Evolutionary conservation across 2,888 invertebrate species (phyloP), one percentile per base, ranked within the genome.

Genomic region (Arctia plantaginis): DNA sequence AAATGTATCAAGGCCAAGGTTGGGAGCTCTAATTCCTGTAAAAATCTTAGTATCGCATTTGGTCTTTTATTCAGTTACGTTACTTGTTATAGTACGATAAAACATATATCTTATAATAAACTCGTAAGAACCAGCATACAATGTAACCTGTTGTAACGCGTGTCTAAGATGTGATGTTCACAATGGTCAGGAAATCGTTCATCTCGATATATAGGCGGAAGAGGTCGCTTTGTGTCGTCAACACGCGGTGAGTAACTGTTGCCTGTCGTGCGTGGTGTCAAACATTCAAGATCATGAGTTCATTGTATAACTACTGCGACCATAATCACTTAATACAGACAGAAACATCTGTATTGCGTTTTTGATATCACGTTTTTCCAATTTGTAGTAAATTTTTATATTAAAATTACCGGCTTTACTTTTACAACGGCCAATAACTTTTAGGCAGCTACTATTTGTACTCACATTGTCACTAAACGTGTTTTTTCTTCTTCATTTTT

Each of bases 121-220:
- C 15, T 51, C 23, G 51, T 10, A n/a, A n/a, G 51, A 55, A 15
- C 23, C 23, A 55, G 51, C 13, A 30, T 23, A 44, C 55, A 41
- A 27, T 30, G 39, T 70, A 41, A 44, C 7, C 77, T 74, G 75
- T 75, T 74, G 75, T 77, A 80, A 71, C 74, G 77, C 80, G 80
- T 80, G 77, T 80, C 79, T 77, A 77, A 80, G 82, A 81, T 74
- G 81, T 80, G 33, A 80, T 83, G 75, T 78, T 76, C 84, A 91
- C 92, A 92, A 92, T 90, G 87, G 79, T 92, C 92, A 92, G 94
- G 94, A 94, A 93, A 90, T 90, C 80, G 89, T 85, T 88, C 89
- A 94, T 94, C 92, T 91, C 82, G 89, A 85, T 91, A 91, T 90
- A 86, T 86, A 81, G 87, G 93, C 91, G 94, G 94, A 94, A 90